Percentiles rank a stretch among this genome's conserved stretches.
These are phyloP conservation scores for Lacanobia wlatinum DNA, from an alignment of 2,888 invertebrate species.

Conservation along the genomic window DNA sequence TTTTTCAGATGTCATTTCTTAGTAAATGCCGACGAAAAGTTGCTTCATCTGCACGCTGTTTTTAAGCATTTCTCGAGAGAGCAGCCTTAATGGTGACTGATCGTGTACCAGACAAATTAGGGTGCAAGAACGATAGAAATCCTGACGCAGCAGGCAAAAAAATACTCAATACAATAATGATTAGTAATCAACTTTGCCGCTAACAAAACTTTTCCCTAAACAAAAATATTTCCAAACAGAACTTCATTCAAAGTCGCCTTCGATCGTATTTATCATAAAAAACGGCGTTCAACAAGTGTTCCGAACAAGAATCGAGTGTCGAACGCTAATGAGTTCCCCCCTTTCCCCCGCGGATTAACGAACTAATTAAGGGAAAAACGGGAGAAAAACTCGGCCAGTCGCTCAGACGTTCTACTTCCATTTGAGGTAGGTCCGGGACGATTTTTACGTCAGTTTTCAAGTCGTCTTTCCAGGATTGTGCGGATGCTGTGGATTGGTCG, in stretches of 20 bases:
- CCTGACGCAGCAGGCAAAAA: too few species aligned
- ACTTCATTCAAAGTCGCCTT: conserved; percentile 39
- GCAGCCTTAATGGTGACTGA: too few species aligned
- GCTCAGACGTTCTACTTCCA: conserved; percentile 78
- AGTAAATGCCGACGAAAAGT: too few species aligned
- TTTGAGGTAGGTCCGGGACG: conserved; percentile 88
- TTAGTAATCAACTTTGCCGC: not conserved
- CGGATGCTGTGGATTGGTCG: conserved; percentile 72
- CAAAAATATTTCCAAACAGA: conserved; percentile 17
- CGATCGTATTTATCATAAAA: conserved; percentile 64
- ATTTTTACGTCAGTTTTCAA: conserved; percentile 90
- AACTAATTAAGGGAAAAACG: conserved; percentile 86
- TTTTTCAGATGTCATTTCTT: too few species aligned
- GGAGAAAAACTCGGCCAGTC: conserved; percentile 76
- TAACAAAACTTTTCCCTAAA: conserved; percentile 1
- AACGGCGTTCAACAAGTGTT: conserved; percentile 67
- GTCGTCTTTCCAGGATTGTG: conserved; percentile 77
- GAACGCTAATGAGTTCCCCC: conserved; percentile 68
- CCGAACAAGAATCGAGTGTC: conserved; percentile 65
- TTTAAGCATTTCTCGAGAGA: too few species aligned
- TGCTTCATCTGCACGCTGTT: too few species aligned
- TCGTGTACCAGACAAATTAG: too few species aligned
- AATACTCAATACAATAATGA: too few species aligned
- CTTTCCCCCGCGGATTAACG: conserved; percentile 78
- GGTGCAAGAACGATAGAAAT: too few species aligned